Percentiles rank a stretch among this genome's conserved stretches.
Conservation (phyloP, 2,797 vertebrate species). For the Muscicapa striata region DNA sequence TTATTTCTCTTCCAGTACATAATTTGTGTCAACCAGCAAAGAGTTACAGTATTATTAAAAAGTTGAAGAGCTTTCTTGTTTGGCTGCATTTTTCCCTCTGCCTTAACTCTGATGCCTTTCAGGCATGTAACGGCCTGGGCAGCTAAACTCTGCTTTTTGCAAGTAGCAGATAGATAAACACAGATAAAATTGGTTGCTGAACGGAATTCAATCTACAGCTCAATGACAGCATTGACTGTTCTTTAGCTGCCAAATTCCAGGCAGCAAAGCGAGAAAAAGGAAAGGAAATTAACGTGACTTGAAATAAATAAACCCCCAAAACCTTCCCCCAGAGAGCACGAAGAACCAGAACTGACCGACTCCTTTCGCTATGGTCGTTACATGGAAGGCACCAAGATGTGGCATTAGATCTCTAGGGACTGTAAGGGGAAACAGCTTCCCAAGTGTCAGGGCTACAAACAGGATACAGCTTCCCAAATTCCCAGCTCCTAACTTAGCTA, state of each 20-base stretch:
- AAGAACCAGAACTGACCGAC: background rate
- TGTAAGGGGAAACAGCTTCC: constrained; percentile 4
- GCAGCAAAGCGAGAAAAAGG: background rate
- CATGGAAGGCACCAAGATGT: background rate
- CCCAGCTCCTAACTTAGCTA: constrained; percentile 15
- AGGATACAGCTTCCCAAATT: constrained; percentile 40
- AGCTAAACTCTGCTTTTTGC: constrained; percentile 41
- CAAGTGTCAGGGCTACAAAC: background rate
- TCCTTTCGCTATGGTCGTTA: background rate
- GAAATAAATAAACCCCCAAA: background rate
- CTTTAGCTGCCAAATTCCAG: background rate
- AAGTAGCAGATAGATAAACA: constrained; percentile 22
- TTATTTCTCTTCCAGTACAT: background rate
- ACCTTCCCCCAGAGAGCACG: background rate
- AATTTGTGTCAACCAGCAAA: constrained; percentile 30
- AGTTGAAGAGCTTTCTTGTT: constrained; percentile 49
- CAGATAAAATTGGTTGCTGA: constrained; percentile 30
- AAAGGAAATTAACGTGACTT: background rate
- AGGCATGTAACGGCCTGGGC: constrained; percentile 61
- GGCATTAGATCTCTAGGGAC: background rate
- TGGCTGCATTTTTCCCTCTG: constrained; percentile 61
- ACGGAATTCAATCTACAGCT: background rate
- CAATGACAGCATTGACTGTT: background rate
- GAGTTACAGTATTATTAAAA: constrained; percentile 58
- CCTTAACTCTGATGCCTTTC: constrained; percentile 54